These are phyloP conservation scores for Alviniconcha strummeri DNA, from an alignment of 2,888 invertebrate species.

Conservation along the genomic window DNA sequence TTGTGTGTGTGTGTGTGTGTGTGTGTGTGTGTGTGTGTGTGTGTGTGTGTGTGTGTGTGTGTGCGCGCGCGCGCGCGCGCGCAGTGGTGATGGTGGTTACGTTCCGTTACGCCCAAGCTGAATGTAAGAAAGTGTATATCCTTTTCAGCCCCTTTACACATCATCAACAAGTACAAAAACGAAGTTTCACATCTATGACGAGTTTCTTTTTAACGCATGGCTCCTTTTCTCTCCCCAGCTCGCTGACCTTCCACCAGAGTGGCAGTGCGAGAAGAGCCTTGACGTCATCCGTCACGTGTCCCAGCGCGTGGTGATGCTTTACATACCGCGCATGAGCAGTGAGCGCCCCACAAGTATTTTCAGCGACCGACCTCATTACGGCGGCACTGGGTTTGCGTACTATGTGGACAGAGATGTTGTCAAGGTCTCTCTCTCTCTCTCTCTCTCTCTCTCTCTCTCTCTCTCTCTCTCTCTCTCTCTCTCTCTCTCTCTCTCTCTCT, in stretches of 20 bases:
- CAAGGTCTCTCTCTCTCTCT: not conserved
- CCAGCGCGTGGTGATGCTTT: conserved; percentile 29
- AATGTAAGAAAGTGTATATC: too few relatives aligned
- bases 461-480: not conserved
- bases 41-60: too few relatives aligned
- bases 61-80: too few relatives aligned
- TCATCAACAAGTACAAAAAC: too few relatives aligned
- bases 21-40: not conserved
- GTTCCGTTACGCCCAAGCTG: too few relatives aligned
- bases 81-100: too few relatives aligned
- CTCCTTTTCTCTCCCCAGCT: not conserved
- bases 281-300: conserved; percentile 28
- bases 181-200: too few relatives aligned
- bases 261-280: conserved; percentile 9
- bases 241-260: conserved; percentile 12
- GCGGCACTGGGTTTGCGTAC: conserved; percentile 26
- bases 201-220: too few relatives aligned
- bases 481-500: not conserved
- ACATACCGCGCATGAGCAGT: conserved; percentile 26
- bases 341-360: conserved; percentile 24
- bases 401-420: conserved; percentile 23
- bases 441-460: not conserved
- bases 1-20: conserved; percentile 11
- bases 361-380: conserved; percentile 9
- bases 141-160: too few relatives aligned